Conservation (phyloP, 1,140 invertebrate species). For the Adoxophyes honmai region DNA sequence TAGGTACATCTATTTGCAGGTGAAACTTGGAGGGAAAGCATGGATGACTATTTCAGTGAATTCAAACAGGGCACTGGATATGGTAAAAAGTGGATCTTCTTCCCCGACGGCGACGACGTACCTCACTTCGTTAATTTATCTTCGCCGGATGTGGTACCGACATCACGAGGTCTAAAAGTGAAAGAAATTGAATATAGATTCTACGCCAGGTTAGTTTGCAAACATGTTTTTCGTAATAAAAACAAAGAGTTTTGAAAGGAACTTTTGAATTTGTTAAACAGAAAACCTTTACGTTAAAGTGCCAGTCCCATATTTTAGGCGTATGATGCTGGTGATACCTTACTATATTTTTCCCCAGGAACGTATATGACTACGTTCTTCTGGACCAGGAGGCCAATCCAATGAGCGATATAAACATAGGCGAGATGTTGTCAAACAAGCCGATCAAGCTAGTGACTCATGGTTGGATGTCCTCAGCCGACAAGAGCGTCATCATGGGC, state of each 20-base stretch:
- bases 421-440: neutral
- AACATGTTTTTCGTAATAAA: no score
- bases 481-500: constrained; percentile 18
- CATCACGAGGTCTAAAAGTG: constrained; percentile 21
- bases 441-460: constrained; percentile 35
- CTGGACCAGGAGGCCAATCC: constrained; percentile 19
- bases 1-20: neutral
- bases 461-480: constrained; percentile 33
- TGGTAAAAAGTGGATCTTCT: constrained; percentile 81
- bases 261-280: no score
- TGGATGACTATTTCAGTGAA: neutral
- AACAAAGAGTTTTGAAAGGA: no score
- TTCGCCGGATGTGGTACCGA: constrained; percentile 27
- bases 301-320: no score
- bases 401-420: neutral
- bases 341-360: neutral
- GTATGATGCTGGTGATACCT: no score
- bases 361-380: constrained; percentile 11
- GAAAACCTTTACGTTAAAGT: no score
- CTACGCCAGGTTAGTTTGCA: constrained; percentile 47
- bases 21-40: neutral
- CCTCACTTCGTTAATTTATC: constrained; percentile 76
- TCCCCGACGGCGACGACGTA: constrained; percentile 80
- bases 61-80: constrained; percentile 46
- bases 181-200: constrained; percentile 56